Evolutionary conservation across 2,888 invertebrate genomes (phyloP).

Genomic region (Pterobdella sp.): DNA sequence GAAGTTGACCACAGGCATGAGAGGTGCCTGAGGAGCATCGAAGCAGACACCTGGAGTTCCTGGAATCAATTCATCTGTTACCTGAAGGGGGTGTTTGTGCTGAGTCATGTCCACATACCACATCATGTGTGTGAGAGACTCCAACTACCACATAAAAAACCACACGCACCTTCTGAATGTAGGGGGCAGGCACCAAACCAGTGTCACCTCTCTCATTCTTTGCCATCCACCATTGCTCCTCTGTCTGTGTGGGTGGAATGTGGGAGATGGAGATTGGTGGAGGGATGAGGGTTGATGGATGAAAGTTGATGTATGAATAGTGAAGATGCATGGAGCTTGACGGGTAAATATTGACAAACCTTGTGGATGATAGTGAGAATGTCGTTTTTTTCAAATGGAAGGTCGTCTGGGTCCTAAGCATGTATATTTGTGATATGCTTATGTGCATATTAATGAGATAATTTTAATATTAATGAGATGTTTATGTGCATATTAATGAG

Average conservation of each 20-base stretch:
- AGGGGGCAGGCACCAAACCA: conserved; percentile 92
- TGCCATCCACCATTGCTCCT: conserved; percentile 99
- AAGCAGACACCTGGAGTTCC: background rate
- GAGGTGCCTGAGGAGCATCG: background rate
- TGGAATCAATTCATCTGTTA: background rate
- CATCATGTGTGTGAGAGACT: background rate
- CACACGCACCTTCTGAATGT: conserved; percentile 57
- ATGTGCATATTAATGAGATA: background rate
- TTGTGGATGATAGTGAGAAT: conserved; percentile 64
- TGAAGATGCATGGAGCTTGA: background rate
- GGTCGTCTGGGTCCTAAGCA: conserved; percentile 78
- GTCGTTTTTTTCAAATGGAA: conserved; percentile 89
- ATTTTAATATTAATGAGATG: conserved; percentile 5
- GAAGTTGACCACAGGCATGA: conserved; percentile 9
- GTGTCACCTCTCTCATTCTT: conserved; percentile 74
- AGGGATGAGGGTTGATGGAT: background rate
- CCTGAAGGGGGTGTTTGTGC: background rate
- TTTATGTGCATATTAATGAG: background rate
- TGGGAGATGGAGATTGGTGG: background rate
- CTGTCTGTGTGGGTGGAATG: conserved; percentile 57
- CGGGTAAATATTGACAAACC: background rate
- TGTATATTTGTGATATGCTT: background rate
- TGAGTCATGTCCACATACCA: background rate
- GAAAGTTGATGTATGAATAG: background rate
- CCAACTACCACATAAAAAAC: background rate